These are phyloP conservation scores for Pterobdella sp. DNA, from an alignment of 2,888 invertebrate species.

Conservation along the genomic window DNA sequence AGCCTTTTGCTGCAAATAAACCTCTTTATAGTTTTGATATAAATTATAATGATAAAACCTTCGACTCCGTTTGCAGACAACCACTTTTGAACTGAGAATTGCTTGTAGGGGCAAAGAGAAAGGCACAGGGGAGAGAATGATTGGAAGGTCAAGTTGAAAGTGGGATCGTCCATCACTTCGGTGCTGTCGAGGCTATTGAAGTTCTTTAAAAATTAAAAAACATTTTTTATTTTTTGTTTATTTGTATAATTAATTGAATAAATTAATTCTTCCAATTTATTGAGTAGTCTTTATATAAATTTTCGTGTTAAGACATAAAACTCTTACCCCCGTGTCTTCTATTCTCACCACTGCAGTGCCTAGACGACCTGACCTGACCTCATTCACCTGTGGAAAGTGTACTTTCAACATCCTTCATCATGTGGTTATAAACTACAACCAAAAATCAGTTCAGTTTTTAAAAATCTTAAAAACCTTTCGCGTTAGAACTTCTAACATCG, in stretches of 20 bases:
- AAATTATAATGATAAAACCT: slow-evolving; percentile 40
- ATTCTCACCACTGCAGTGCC: slow-evolving; percentile 50
- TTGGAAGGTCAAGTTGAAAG: neutral
- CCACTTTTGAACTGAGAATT: slow-evolving; percentile 48
- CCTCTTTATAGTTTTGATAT: neutral
- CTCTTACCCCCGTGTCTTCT: slow-evolving; percentile 51
- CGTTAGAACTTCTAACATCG: no score
- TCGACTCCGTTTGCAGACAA: slow-evolving; percentile 48
- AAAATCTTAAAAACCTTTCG: no score
- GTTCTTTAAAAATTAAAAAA: neutral
- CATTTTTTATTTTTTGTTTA: no score
- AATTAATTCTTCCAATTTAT: no score
- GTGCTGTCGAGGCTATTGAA: neutral
- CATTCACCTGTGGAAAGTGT: slow-evolving; percentile 50
- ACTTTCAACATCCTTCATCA: slow-evolving; percentile 50
- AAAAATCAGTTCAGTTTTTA: no score
- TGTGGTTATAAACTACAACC: no score
- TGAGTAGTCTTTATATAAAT: no score
- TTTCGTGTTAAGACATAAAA: no score
- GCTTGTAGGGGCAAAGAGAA: slow-evolving; percentile 46
- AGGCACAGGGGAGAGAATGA: slow-evolving; percentile 43
- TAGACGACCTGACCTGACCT: slow-evolving; percentile 51
- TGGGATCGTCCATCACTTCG: neutral
- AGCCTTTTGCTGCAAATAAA: slow-evolving; percentile 43
- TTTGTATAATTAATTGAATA: no score